These are phyloP conservation scores for Herminia tarsipennalis DNA, from an alignment of 2,888 invertebrate species.

Conservation along the genomic window DNA sequence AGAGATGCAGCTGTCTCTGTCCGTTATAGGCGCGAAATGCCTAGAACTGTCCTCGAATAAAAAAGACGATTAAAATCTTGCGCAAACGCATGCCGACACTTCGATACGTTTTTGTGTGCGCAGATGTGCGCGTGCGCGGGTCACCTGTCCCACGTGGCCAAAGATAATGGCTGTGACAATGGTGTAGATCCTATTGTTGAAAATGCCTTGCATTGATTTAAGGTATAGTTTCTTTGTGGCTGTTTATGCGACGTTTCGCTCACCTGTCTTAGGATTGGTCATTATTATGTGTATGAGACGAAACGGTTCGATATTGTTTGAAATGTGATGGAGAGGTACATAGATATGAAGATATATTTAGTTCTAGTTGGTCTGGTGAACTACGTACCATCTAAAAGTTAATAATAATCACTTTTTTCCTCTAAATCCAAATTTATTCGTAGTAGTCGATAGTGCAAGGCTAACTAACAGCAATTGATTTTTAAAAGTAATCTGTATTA, in stretches of 20 bases:
- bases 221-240: constrained; percentile 51
- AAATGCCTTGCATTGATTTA: constrained; percentile 72
- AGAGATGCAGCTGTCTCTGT: constrained; percentile 59
- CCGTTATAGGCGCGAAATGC: constrained; percentile 73
- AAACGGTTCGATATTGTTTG: neutral
- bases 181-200: constrained; percentile 67
- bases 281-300: constrained; percentile 15
- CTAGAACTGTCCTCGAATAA: constrained; percentile 76
- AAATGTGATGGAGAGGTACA: neutral
- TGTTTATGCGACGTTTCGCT: constrained; percentile 34
- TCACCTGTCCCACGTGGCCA: constrained; percentile 83
- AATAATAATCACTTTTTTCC: no score
- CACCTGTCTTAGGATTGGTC: constrained; percentile 55
- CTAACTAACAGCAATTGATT: no score
- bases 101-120: constrained; percentile 61
- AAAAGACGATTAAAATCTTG: constrained; percentile 82
- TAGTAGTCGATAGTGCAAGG: no score
- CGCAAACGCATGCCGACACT: constrained; percentile 77
- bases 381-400: no score
- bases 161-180: constrained; percentile 73
- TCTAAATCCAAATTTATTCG: no score
- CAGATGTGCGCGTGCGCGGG: constrained; percentile 81
- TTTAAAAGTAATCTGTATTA: no score
- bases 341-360: no score
- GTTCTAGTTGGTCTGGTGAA: no score